phyloP scores from a whole-genome alignment of 2,888 invertebrate species.

The Pasiphila rectangulata region DNA sequence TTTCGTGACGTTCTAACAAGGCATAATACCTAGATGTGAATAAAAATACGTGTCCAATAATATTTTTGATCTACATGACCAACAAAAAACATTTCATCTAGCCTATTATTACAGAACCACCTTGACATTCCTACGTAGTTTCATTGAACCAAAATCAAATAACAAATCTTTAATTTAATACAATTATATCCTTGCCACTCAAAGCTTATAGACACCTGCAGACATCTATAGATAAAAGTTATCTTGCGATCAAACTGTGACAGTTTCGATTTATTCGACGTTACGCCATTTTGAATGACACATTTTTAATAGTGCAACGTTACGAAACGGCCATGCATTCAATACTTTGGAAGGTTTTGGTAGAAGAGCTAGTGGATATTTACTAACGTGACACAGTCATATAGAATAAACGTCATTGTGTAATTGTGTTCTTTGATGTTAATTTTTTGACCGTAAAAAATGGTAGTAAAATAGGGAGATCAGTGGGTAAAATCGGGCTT shows the following conservation, averaged over 20 bases:
- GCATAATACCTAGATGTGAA: too few relatives aligned
- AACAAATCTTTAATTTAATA: constrained; percentile 7
- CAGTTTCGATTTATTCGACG: constrained; percentile 25
- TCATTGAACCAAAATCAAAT: constrained; percentile 2
- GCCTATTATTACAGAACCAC: background rate
- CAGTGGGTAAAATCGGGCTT: too few relatives aligned
- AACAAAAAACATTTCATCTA: too few relatives aligned
- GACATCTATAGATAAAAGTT: constrained; percentile 18
- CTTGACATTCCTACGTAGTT: background rate
- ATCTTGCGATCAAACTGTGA: constrained; percentile 25
- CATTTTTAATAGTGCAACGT: constrained; percentile 38
- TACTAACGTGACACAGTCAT: background rate
- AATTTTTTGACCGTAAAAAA: background rate
- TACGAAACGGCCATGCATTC: constrained; percentile 28
- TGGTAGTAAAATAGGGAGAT: too few relatives aligned
- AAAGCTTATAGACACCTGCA: constrained; percentile 25
- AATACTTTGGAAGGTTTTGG: constrained; percentile 8
- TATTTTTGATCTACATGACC: too few relatives aligned
- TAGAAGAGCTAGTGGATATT: background rate
- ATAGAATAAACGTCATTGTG: too few relatives aligned
- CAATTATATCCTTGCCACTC: constrained; percentile 56
- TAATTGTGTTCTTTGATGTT: too few relatives aligned
- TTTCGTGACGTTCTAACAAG: too few relatives aligned
- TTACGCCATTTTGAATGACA: constrained; percentile 34
- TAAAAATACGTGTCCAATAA: too few relatives aligned